These are phyloP conservation scores for Taenaris catops DNA, from an alignment of 2,888 invertebrate genomes.

Conservation along the genomic window DNA sequence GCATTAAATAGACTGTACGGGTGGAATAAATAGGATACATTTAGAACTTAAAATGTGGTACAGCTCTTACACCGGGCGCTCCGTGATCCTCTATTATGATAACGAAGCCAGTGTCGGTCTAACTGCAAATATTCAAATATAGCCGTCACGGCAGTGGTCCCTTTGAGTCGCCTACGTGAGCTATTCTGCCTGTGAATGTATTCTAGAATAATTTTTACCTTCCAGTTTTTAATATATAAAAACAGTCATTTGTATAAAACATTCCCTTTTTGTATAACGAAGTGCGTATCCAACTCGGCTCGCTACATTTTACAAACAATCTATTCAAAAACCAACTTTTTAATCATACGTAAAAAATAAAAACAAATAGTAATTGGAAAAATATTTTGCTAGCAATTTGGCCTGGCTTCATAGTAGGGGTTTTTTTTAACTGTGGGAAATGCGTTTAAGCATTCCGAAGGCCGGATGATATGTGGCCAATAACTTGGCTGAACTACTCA, in stretches of 20 bases:
- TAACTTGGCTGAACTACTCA: too few relatives aligned
- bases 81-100: constrained; percentile 44
- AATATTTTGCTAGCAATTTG: too few relatives aligned
- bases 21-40: not conserved
- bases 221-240: not conserved
- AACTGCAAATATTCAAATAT: constrained; percentile 55
- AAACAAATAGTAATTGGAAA: too few relatives aligned
- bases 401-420: too few relatives aligned
- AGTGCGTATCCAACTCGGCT: not conserved
- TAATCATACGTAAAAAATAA: too few relatives aligned
- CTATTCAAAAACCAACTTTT: too few relatives aligned
- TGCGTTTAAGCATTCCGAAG: too few relatives aligned
- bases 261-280: not conserved
- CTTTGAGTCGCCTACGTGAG: constrained; percentile 5
- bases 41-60: constrained; percentile 3
- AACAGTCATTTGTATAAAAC: not conserved
- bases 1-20: too few relatives aligned
- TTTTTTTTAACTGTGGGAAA: too few relatives aligned
- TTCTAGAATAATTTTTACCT: constrained; percentile 6
- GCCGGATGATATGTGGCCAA: too few relatives aligned
- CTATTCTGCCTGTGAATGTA: constrained; percentile 1
- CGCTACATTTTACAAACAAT: constrained; percentile 17
- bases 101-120: constrained; percentile 38
- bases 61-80: not conserved
- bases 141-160: constrained; percentile 19